phyloP scores from a whole-genome alignment of 2,888 invertebrate species.

The Syrphus vitripennis region DNA sequence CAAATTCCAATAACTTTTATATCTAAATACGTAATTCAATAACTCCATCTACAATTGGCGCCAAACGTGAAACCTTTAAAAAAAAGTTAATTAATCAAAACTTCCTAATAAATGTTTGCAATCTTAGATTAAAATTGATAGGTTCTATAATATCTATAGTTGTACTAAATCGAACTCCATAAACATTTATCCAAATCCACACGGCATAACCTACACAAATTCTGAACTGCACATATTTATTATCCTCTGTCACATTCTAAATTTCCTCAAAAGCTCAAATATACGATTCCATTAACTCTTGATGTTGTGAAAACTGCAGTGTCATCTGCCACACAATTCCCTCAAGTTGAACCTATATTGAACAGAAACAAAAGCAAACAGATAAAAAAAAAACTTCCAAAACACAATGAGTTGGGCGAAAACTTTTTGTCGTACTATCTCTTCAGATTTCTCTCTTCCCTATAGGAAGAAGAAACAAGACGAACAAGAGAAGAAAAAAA shows the following conservation, averaged over 20 bases:
- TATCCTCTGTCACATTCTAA: conserved; percentile 59
- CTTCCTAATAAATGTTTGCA: too few relatives aligned
- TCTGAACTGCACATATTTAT: conserved; percentile 54
- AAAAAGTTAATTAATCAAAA: too few relatives aligned
- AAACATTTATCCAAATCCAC: conserved; percentile 39
- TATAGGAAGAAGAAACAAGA: neutral
- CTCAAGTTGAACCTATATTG: neutral
- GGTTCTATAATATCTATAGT: too few relatives aligned
- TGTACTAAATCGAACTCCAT: neutral
- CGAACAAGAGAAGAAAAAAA: neutral
- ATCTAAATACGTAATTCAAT: too few relatives aligned
- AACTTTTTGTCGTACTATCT: neutral
- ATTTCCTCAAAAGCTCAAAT: conserved; percentile 50
- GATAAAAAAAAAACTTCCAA: neutral
- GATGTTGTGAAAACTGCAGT: conserved; percentile 66
- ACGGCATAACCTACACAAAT: conserved; percentile 33
- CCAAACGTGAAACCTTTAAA: too few relatives aligned
- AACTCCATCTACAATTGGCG: too few relatives aligned
- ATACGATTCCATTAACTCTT: conserved; percentile 61
- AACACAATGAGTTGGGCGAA: conserved; percentile 26
- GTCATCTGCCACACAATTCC: conserved; percentile 58
- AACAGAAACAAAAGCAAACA: neutral
- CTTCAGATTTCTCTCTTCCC: neutral
- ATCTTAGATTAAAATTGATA: too few relatives aligned
- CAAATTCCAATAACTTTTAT: too few relatives aligned